Evolutionary conservation across 2,113 vertebrate genomes (phyloP), one percentile per base, ranked within the genome.

Genomic region (Pomatostomus ruficeps): DNA sequence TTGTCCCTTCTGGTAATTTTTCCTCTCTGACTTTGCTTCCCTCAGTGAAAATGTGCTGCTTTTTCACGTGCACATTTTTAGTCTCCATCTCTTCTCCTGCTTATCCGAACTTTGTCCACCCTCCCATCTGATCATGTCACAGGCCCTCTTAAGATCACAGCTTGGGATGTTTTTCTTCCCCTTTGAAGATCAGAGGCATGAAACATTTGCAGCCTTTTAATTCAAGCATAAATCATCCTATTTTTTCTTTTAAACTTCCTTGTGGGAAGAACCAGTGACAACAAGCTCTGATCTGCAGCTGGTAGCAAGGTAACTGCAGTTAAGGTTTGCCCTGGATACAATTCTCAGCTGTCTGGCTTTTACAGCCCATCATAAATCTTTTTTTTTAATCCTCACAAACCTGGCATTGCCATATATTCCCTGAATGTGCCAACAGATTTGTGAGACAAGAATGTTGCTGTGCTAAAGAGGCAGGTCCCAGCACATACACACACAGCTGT

Each of bases 401-500:
- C 59, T 91, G 38, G 8, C n/a, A n/a, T 67, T 88, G 66, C 65
- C 33, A 23, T 65, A 45, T 62, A 57, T 10, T 45, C 22, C 7
- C 45, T n/a, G 38, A 20, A n/a, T 10, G 58, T 90, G 96, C 85
- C 93, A 97, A 61, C 11, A 89, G 59, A 90, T 61, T 61, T 74
- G 46, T 78, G 65, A 97, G 91, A 57, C 82, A 95, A 66, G 93
- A 86, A 90, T 82, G 88, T 84, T 85, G 55, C n/a, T 8, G 24
- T 71, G 85, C 76, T 74, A 68, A 29, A 89, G 21, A 65, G 82
- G 65, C 97, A 97, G 89, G 97, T 93, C 85, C 88, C 23, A 55
- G 87, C 96, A 94, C 66, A 76, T 81, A 59, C 61, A 52, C 49
- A 22, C 36, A 18, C 8, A 49, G 48, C 73, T 75, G 48, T 24